phyloP scores from a whole-genome alignment of 37 sponge, comb jelly and placozoan genomes.

The Oscarella lobularis region DNA sequence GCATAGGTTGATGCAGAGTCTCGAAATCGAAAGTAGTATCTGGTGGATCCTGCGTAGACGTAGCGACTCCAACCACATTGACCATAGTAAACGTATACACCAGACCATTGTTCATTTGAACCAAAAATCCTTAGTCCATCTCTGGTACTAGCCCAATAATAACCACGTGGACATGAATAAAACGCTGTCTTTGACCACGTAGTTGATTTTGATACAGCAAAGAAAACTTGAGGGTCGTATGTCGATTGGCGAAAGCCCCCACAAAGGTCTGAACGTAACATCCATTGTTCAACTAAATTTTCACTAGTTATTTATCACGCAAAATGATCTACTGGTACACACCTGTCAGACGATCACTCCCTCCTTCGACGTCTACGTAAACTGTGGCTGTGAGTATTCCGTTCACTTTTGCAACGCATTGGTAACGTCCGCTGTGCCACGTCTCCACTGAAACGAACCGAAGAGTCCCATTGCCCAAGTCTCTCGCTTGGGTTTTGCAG shows the following conservation, averaged over 20 bases:
- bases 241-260: background rate
- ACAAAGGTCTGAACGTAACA: background rate
- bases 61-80: background rate
- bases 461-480: background rate
- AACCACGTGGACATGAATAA: background rate
- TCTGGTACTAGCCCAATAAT: background rate
- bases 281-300: no score
- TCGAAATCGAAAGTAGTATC: background rate
- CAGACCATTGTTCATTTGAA: background rate
- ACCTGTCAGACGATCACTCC: background rate
- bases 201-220: background rate
- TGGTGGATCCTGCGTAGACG: background rate
- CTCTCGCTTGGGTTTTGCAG: background rate
- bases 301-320: background rate
- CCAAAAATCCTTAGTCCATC: background rate
- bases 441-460: background rate
- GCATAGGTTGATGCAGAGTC: background rate
- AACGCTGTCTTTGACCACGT: background rate
- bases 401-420: no score
- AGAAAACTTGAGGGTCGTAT: background rate
- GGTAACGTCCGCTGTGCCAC: background rate
- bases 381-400: no score
- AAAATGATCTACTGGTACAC: background rate
- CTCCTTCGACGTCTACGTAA: no score
- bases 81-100: background rate